Evolutionary conservation across 2,888 invertebrate genomes (phyloP).

Genomic region (Drosophila formosana): DNA sequence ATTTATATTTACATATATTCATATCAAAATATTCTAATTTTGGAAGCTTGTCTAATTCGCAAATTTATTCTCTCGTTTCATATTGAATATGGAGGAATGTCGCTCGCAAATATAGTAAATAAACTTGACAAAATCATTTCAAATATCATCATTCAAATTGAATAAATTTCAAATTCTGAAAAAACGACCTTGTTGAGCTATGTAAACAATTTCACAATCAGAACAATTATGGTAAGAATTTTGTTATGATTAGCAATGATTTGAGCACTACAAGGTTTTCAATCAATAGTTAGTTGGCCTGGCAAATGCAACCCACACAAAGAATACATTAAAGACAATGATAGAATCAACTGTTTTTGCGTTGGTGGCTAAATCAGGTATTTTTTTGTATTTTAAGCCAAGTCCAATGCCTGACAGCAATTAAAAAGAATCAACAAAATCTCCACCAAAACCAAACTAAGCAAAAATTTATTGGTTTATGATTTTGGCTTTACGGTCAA

Average conservation of each 20-base stretch:
- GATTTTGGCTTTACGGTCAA: slow-evolving; percentile 48
- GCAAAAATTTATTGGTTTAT: slow-evolving; percentile 46
- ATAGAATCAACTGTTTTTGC: slow-evolving; percentile 38
- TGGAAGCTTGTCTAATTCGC: not conserved
- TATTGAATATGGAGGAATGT: not conserved
- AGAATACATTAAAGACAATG: slow-evolving; percentile 6
- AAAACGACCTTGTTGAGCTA: not conserved
- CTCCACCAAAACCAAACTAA: slow-evolving; percentile 16
- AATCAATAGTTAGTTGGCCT: slow-evolving; percentile 39
- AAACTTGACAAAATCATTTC: slow-evolving; percentile 1
- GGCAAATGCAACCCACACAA: slow-evolving; percentile 47
- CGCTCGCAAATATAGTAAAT: not conserved
- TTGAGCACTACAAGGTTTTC: slow-evolving; percentile 24
- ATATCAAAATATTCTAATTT: not conserved
- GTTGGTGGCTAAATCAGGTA: slow-evolving; percentile 47
- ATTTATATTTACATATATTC: slow-evolving; percentile 2
- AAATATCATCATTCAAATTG: not conserved
- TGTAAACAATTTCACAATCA: slow-evolving; percentile 9
- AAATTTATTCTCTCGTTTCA: not conserved
- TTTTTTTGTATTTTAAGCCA: slow-evolving; percentile 41
- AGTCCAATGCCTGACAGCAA: slow-evolving; percentile 36
- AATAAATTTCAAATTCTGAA: not conserved
- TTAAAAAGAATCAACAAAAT: slow-evolving; percentile 25
- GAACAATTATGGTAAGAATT: slow-evolving; percentile 37
- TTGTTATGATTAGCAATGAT: slow-evolving; percentile 36